Base-by-base conservation (phyloP, 1,140 invertebrate genomes). In the Drosophila suzukii region DNA sequence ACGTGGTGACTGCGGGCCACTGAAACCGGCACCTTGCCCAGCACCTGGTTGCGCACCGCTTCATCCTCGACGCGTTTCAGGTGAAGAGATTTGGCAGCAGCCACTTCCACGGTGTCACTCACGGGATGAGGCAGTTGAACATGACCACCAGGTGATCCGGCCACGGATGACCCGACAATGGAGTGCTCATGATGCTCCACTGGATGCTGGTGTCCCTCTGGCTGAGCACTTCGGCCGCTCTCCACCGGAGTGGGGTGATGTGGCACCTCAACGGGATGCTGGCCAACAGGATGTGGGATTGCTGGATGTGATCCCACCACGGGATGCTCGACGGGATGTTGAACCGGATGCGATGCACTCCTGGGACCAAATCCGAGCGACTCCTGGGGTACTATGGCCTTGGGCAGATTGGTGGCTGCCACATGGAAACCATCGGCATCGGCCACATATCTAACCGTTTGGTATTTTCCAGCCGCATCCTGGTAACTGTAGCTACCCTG, bases 341-440 rank as follows among this genome's bases (percentile, higher is more conserved):
- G 13, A 13, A 8, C 57, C 6, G 27, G 51, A 6, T 53, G 32
- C 2, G 39, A 46, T 6, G 47, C 41, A 20, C 67, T 71, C 6
- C 67, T 57, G 0, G 46, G 38, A 6, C 38, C 17, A 39, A 54
- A 38, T 6, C 32, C 61, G 0, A 49, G 54, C 6, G 55, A 36
- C 3, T 46, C 36, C 11, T 44, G 43, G 4, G 73, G 60, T n/a
- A 75, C 30, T 13, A 66, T 55, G 1, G 78, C 62, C 84, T 83
- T 91, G 62, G 95, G 95, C 51, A 95, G 77, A 91, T 96, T 95
- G n/a, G 95, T 95, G 49, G 94, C 95, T 1, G 94, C 93, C 12
- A 95, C 95, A 58, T 95, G 93, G 93, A 96, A 96, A 38, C 95
- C 95, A 0, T 61, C 56, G 0, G 46, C 75, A 78, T 96, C 95